Conservation (phyloP, 2,797 vertebrate species). For the Danio albolineatus region DNA sequence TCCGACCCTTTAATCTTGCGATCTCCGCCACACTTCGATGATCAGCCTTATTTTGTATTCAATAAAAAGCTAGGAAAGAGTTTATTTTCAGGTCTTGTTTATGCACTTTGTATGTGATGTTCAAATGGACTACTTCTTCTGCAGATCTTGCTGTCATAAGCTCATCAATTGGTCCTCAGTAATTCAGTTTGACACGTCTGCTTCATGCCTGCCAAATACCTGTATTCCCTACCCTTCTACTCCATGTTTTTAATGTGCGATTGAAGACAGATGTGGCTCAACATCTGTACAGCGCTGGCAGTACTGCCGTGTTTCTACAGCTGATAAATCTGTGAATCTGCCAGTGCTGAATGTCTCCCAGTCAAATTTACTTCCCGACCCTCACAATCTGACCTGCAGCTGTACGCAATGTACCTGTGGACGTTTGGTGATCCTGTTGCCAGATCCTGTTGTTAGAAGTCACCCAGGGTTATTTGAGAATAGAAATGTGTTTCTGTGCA, state of each 20-base stretch:
- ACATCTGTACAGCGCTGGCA: slow-evolving; percentile 40
- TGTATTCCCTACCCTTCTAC: slow-evolving; percentile 43
- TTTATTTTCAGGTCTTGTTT: slow-evolving; percentile 36
- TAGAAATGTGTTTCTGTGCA: slow-evolving; percentile 1
- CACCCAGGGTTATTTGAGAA: slow-evolving; percentile 15
- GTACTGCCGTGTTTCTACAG: slow-evolving; percentile 43
- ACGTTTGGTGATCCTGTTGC: slow-evolving; percentile 2
- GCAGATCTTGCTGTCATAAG: slow-evolving; percentile 12
- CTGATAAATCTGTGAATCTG: slow-evolving; percentile 45
- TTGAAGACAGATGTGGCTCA: slow-evolving; percentile 49
- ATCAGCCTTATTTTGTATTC: slow-evolving; percentile 1
- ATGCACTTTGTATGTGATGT: slow-evolving; percentile 13
- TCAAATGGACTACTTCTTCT: slow-evolving; percentile 16
- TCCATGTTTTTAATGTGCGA: slow-evolving; percentile 39
- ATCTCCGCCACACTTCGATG: neutral
- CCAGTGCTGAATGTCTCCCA: slow-evolving; percentile 23
- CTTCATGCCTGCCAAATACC: slow-evolving; percentile 37
- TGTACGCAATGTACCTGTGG: slow-evolving; percentile 23
- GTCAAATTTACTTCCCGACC: slow-evolving; percentile 17
- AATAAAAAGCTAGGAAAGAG: slow-evolving; percentile 5
- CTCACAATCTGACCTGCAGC: slow-evolving; percentile 9
- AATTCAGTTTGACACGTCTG: slow-evolving; percentile 34
- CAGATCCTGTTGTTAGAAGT: slow-evolving; percentile 31
- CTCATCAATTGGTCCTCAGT: slow-evolving; percentile 22
- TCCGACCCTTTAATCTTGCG: neutral